phyloP scores from a whole-genome alignment of 2,113 vertebrate species.

The Sminthopsis crassicaudata region DNA sequence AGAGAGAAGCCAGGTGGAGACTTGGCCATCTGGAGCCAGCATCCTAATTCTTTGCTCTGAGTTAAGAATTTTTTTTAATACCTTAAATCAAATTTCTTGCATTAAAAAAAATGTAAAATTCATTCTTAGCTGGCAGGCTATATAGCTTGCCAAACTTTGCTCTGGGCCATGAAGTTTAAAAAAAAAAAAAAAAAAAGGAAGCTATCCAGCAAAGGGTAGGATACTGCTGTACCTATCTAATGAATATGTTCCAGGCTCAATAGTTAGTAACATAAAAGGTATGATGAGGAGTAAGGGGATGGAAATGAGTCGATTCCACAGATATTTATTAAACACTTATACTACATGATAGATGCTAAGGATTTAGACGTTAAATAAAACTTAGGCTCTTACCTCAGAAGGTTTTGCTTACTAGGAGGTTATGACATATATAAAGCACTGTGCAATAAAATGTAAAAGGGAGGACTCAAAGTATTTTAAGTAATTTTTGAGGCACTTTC shows the following conservation, averaged over 20 bases:
- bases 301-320: not conserved
- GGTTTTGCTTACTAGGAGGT: not conserved
- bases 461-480: not conserved
- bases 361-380: not conserved
- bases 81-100: not conserved
- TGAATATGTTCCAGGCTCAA: not conserved
- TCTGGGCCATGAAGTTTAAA: not conserved
- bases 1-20: not conserved
- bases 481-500: not conserved
- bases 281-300: not conserved
- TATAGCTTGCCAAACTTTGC: not conserved
- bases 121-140: not conserved
- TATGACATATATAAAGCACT: not conserved
- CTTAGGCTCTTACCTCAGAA: not conserved
- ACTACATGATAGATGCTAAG: not conserved
- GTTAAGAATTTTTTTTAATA: not conserved
- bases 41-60: not conserved
- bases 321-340: too few relatives aligned
- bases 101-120: not conserved
- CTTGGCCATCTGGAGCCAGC: not conserved
- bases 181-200: not conserved
- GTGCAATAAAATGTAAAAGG: not conserved
- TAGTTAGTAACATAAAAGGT: not conserved
- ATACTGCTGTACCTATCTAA: not conserved
- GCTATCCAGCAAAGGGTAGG: not conserved